phyloP scores from a whole-genome alignment of 53 echinoderm and acorn worm genomes.

The Temnopleurus reevesii region DNA sequence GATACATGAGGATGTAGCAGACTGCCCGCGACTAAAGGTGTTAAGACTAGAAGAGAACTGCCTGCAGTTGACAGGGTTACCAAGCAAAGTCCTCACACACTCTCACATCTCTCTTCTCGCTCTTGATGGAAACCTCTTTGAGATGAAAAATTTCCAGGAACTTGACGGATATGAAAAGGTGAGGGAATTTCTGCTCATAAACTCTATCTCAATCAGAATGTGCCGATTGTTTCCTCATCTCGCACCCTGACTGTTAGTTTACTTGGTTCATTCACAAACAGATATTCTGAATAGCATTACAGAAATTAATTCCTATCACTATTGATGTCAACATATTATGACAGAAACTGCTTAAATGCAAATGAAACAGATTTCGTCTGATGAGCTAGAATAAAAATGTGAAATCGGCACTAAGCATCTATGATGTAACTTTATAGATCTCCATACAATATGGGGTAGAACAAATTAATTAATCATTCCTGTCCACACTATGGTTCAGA shows the following conservation, averaged over 20 bases:
- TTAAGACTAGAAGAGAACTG: conserved; percentile 94
- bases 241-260: conserved; percentile 9
- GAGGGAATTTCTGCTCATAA: conserved; percentile 17
- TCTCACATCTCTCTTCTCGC: conserved; percentile 79
- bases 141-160: conserved; percentile 85
- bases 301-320: too few species aligned
- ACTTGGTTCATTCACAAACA: too few species aligned
- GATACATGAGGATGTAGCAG: conserved; percentile 72
- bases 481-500: too few species aligned
- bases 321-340: too few species aligned
- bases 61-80: conserved; percentile 68
- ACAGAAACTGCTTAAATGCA: too few species aligned
- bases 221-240: conserved; percentile 22
- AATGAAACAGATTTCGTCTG: too few species aligned
- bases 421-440: too few species aligned
- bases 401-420: too few species aligned
- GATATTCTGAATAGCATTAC: too few species aligned
- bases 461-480: too few species aligned
- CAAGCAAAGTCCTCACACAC: conserved; percentile 71
- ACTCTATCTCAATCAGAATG: conserved; percentile 1
- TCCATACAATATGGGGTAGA: too few species aligned
- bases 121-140: conserved; percentile 91
- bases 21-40: conserved; percentile 92
- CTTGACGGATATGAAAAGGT: conserved; percentile 55
- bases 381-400: too few species aligned